phyloP scores from a whole-genome alignment of 2,113 vertebrate species.

The Halcyon senegalensis region DNA sequence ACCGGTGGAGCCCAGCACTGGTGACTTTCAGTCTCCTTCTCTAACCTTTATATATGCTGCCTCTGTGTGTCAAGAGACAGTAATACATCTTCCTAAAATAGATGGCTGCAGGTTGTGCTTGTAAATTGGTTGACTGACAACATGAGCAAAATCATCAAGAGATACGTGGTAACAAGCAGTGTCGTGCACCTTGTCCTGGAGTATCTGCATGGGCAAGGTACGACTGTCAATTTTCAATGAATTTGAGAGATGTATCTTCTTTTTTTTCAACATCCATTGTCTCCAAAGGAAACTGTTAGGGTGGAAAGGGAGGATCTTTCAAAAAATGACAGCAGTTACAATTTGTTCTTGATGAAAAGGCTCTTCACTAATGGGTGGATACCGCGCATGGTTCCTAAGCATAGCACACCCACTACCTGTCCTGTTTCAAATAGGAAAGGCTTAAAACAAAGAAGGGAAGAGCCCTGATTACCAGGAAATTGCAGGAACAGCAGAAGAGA shows the following conservation, averaged over 20 bases:
- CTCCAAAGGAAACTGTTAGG: slow-evolving; percentile 19
- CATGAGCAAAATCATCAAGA: background rate
- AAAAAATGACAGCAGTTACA: slow-evolving; percentile 1
- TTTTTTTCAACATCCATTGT: background rate
- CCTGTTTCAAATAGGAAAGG: slow-evolving; percentile 30
- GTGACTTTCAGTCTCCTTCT: slow-evolving; percentile 5
- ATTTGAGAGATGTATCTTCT: background rate
- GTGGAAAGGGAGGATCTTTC: slow-evolving; percentile 25
- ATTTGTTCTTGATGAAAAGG: slow-evolving; percentile 28
- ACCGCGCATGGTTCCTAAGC: background rate
- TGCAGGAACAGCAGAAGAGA: background rate
- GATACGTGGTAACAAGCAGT: background rate
- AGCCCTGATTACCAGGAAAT: slow-evolving; percentile 59
- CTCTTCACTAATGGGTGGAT: slow-evolving; percentile 19
- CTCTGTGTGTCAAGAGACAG: slow-evolving; percentile 51
- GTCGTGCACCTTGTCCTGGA: background rate
- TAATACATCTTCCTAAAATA: slow-evolving; percentile 48
- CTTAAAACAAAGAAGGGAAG: slow-evolving; percentile 64
- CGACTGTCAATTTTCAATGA: background rate
- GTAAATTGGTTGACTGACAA: background rate
- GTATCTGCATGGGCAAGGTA: background rate
- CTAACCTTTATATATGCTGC: slow-evolving; percentile 59
- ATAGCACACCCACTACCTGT: slow-evolving; percentile 33
- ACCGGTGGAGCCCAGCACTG: background rate
- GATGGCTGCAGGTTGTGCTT: background rate